Base-by-base conservation (phyloP, 2,797 vertebrate species). In the Acipenser ruthenus region DNA sequence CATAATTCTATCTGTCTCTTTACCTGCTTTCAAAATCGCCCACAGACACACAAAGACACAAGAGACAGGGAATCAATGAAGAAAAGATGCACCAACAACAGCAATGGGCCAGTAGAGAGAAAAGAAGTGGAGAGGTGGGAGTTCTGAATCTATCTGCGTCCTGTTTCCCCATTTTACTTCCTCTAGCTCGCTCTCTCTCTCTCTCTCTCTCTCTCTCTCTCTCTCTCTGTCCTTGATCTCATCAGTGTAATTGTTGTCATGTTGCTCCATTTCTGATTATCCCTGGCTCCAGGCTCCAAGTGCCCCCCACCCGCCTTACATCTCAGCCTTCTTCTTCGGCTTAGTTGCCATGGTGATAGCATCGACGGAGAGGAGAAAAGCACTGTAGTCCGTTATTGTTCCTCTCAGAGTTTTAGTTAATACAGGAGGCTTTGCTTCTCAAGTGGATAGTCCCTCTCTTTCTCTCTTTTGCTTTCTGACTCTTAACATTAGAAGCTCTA, bases 291-390 rank as follows among this genome's bases (percentile, higher is more conserved):
- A 84, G 87, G 84, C 88, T 89, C 84, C 80, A 81, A 87, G 87
- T 87, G 86, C 87, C 86, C 86, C 64, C 72, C 67, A 68, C 51
- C 69, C 61, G 62, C 69, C 70, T 68, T 71, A 70, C 60, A 62
- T 62, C 60, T 62, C n/a, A 87, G 83, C 83, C 82, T 87, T 89
- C 87, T 88, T 88, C 86, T 89, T 89, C 83, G 88, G 84, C 85
- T 82, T 23, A 79, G 88, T 91, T 91, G 89, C 89, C 89, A 91
- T 89, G 89, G 90, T 89, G 89, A 91, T 86, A 82, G 87, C 84
- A 89, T 87, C 88, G 86, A 89, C 89, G 84, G 82, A 71, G 73
- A 80, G 83, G 81, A 89, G 84, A 82, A 80, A 87, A 84, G 86
- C 80, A 78, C 82, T 77, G 83, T 89, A 88, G 84, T 87, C 83